These are phyloP conservation scores for Dromaius novaehollandiae DNA, from an alignment of 2,113 vertebrate species.

Conservation along the genomic window DNA sequence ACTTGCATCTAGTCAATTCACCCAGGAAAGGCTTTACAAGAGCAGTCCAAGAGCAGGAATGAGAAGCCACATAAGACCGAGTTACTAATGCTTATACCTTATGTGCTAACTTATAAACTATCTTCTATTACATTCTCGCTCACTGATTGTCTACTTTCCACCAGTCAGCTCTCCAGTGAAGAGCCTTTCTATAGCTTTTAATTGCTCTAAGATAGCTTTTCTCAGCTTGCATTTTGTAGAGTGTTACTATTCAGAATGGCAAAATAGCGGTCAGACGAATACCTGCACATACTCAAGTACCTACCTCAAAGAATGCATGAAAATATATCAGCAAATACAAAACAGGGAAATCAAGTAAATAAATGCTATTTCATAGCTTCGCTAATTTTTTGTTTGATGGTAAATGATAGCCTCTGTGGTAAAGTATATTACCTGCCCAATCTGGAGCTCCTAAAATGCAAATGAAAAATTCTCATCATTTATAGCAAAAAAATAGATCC, in stretches of 20 bases:
- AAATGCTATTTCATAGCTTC: not conserved
- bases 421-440: not conserved
- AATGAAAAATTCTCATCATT: not conserved
- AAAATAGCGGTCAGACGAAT: not conserved
- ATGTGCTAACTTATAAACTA: not conserved
- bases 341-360: not conserved
- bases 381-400: not conserved
- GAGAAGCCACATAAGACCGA: not conserved
- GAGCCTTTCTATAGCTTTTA: not conserved
- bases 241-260: not conserved
- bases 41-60: not conserved
- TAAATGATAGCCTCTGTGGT: not conserved
- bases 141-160: not conserved
- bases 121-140: not conserved
- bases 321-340: not conserved
- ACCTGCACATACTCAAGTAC: not conserved
- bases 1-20: not conserved
- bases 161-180: not conserved
- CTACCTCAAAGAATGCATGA: not conserved
- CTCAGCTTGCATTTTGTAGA: not conserved
- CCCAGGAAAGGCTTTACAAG: not conserved
- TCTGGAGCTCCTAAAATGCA: not conserved
- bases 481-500: not conserved
- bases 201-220: not conserved
- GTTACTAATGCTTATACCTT: not conserved